A percentile compares a stretch with the other conserved stretches of the same genome.
phyloP scores from a whole-genome alignment of 2,797 vertebrate species.

The Bucorvus abyssinicus region DNA sequence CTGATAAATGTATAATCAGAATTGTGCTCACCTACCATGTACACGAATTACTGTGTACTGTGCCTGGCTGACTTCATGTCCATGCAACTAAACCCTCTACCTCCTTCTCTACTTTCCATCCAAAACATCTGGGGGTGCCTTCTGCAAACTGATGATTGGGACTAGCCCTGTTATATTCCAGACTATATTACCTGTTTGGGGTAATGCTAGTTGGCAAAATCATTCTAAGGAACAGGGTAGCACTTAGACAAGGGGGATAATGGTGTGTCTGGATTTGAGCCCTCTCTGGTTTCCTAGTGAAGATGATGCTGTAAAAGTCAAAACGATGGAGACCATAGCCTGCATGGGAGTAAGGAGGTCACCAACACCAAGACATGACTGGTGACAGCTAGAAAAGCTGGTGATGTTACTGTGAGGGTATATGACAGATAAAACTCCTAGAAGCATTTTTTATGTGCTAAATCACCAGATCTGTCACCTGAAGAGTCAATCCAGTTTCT shows the following conservation, averaged over 20 bases:
- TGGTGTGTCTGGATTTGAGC: not conserved
- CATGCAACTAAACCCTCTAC: not conserved
- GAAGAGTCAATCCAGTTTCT: not conserved
- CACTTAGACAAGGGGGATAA: not conserved
- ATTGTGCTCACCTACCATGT: not conserved
- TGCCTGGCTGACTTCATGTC: not conserved
- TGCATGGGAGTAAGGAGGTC: not conserved
- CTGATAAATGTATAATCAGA: not conserved
- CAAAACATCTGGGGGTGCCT: not conserved
- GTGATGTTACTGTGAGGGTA: not conserved
- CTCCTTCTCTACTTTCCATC: not conserved
- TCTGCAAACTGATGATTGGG: not conserved
- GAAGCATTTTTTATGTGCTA: not conserved
- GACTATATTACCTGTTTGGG: not conserved
- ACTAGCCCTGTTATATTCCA: not conserved
- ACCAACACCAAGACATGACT: not conserved
- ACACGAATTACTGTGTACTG: not conserved
- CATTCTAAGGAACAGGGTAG: not conserved
- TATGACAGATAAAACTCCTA: not conserved
- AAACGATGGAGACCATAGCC: rapidly evolving
- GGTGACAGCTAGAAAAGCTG: not conserved
- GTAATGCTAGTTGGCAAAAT: not conserved
- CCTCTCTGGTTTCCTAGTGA: not conserved
- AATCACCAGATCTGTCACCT: not conserved
- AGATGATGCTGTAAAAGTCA: not conserved